These are phyloP conservation scores for Siniperca undulata DNA, from an alignment of 2,797 vertebrate genomes.

Conservation along the genomic window DNA sequence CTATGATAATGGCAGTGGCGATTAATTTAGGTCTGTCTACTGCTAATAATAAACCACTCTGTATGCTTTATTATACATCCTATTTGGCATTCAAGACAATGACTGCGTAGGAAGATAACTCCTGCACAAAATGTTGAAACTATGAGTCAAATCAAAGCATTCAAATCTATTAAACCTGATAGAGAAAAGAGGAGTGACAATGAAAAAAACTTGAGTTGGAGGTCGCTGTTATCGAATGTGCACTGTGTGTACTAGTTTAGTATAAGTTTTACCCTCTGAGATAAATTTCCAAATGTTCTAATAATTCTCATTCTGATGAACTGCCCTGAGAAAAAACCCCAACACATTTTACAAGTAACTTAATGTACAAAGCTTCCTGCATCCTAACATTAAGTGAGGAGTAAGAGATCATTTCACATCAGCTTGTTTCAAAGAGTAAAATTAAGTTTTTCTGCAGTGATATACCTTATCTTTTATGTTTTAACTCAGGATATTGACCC, in stretches of 20 bases:
- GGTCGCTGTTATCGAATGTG: not conserved
- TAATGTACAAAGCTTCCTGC: not conserved
- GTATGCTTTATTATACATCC: slow-evolving; percentile 14
- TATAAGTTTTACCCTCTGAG: no score
- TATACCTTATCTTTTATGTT: not conserved
- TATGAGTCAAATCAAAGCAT: not conserved
- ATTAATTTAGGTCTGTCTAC: slow-evolving; percentile 46
- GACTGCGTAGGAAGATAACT: not conserved
- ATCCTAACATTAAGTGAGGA: not conserved
- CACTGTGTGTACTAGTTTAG: not conserved
- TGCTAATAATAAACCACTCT: slow-evolving; percentile 49
- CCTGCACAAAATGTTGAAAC: not conserved
- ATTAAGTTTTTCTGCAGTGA: not conserved
- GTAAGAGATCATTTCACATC: not conserved
- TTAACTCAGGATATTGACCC: not conserved
- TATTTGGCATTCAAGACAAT: not conserved
- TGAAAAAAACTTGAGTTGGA: not conserved
- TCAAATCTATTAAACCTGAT: not conserved
- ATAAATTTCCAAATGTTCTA: not conserved
- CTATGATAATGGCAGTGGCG: slow-evolving; percentile 37
- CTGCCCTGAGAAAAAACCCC: not conserved
- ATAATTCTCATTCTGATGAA: not conserved
- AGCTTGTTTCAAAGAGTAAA: not conserved
- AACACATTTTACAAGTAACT: not conserved
- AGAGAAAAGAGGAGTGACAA: not conserved